phyloP scores from a whole-genome alignment of 2,797 vertebrate genomes.

The Myoxocephalus aenaeus region DNA sequence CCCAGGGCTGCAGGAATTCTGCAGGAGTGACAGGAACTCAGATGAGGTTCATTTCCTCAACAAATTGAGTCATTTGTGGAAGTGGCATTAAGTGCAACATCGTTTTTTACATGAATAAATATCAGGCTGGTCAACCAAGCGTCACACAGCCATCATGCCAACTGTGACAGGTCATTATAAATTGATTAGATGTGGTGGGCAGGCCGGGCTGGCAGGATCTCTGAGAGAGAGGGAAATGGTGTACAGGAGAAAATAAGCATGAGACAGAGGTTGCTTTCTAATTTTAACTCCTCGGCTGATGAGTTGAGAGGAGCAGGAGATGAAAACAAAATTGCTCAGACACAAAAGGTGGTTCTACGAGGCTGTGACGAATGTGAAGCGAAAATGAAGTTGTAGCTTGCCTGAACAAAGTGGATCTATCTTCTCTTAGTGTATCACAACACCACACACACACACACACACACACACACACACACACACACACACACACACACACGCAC shows the following conservation, averaged over 20 bases:
- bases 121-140: conserved; percentile 70
- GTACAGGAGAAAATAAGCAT: conserved; percentile 49
- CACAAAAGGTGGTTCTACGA: conserved; percentile 39
- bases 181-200: conserved; percentile 69
- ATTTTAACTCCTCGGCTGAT: conserved; percentile 67
- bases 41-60: conserved; percentile 76
- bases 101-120: conserved; percentile 78
- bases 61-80: conserved; percentile 78
- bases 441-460: not conserved
- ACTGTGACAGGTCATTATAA: conserved; percentile 72
- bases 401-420: conserved; percentile 28
- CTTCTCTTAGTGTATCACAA: conserved; percentile 4
- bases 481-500: not conserved
- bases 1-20: not conserved
- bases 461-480: not conserved
- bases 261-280: conserved; percentile 60
- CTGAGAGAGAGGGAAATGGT: conserved; percentile 6
- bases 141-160: conserved; percentile 48
- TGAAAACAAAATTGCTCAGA: conserved; percentile 21
- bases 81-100: conserved; percentile 68
- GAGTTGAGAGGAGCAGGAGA: conserved; percentile 59
- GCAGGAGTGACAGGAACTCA: conserved; percentile 71
- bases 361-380: conserved; percentile 50
- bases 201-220: conserved; percentile 22
- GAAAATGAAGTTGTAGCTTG: conserved; percentile 46